Conservation (phyloP, 37 sponge, comb jelly and placozoan genomes). For the Tethya wilhelma region DNA sequence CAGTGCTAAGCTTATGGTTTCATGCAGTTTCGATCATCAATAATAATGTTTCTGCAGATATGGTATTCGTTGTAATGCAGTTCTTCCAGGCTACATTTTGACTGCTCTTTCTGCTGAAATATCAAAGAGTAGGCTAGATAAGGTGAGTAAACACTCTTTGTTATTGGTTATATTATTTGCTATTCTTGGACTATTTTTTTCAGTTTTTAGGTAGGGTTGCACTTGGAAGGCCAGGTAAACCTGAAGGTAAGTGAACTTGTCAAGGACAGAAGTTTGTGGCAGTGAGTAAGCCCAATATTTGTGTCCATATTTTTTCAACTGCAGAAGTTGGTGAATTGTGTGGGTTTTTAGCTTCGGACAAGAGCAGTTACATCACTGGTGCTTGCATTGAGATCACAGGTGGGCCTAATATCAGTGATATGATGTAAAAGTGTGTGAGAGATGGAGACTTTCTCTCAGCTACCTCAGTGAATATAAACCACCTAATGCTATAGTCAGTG, state of each 20-base stretch:
- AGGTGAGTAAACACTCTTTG: not conserved
- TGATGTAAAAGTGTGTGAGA: too few species aligned
- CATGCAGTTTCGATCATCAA: too few species aligned
- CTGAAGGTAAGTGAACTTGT: constrained; percentile 60
- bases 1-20: too few species aligned
- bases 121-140: not conserved
- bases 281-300: too few species aligned
- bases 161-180: not conserved
- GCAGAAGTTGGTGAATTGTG: constrained; percentile 78
- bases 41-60: constrained; percentile 16
- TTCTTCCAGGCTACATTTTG: constrained; percentile 66
- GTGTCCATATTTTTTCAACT: not conserved
- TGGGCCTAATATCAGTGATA: too few species aligned
- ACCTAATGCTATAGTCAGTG: too few species aligned
- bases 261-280: too few species aligned
- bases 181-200: not conserved
- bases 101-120: constrained; percentile 17
- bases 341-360: constrained; percentile 75
- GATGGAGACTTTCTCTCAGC: too few species aligned
- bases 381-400: constrained; percentile 72
- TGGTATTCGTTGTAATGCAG: constrained; percentile 72
- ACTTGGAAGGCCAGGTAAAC: constrained; percentile 55
- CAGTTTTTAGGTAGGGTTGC: constrained; percentile 29
- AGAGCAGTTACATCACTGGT: constrained; percentile 79
- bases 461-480: too few species aligned